Base-by-base conservation (phyloP, 2,888 invertebrate species). In the Nomada ferruginata region DNA sequence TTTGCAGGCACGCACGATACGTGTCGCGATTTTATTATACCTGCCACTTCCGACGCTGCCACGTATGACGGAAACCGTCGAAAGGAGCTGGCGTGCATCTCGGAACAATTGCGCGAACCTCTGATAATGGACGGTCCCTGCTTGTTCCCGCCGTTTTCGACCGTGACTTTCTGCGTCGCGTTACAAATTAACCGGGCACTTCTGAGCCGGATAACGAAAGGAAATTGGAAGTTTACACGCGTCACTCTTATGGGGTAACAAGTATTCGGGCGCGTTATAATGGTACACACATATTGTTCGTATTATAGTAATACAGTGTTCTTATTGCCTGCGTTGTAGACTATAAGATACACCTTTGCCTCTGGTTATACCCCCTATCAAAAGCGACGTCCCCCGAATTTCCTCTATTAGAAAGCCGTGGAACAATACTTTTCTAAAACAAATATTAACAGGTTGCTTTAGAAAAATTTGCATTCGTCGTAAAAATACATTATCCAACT, bases 21-120 rank as follows among this genome's bases (percentile, higher is more conserved):
- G 93, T 92, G 93, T 92, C 89, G 90, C 92, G 92, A 92, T 93
- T 93, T 90, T 90, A 90, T 93, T 92, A 92, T 91, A 90, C 87
- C 84, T 72, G 72, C 80, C 77, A 82, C 84, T 80, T 85, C 86
- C 91, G 91, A 92, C 92, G 92, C 87, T 90, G 91, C 90, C 72
- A 59, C 70, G 71, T 74, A 85, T 81, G 83, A 85, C 79, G 83
- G 81, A 83, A 85, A 83, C 70, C 78, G 70, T 76, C 68, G 71
- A 76, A 82, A 78, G 73, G 71, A 75, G 61, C 59, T 59, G 66
- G 50, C 76, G 63, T 69, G 42, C 68, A 53, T 53, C 73, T 70
- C 29, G 57, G 60, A 66, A 66, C 63, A 70, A 82, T 82, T 66
- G 82, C 82, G 53, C 20, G 73, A 79, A 75, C 50, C 70, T 20